phyloP scores from a whole-genome alignment of 1,140 invertebrate species.

The Geopemphigus sp. region DNA sequence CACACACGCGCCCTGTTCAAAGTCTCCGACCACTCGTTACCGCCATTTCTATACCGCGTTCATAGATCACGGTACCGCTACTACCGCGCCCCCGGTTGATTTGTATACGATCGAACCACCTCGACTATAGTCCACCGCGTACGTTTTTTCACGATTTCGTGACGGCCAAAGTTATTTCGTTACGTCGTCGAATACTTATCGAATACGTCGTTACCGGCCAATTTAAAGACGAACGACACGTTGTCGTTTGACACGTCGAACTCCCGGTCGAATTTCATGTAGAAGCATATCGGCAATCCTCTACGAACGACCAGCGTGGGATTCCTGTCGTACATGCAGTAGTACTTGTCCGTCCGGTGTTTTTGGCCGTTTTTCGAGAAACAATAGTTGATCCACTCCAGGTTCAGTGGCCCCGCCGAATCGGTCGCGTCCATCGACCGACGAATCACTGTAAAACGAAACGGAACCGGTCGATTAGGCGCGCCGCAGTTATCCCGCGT shows the following conservation, averaged over 20 bases:
- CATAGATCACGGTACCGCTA: too few species aligned
- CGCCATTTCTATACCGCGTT: too few species aligned
- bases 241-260: background rate
- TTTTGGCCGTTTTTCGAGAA: constrained; percentile 11
- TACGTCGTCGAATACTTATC: too few species aligned
- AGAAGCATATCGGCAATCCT: constrained; percentile 8
- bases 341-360: constrained; percentile 13
- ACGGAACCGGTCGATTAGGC: too few species aligned
- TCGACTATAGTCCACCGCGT: too few species aligned
- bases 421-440: background rate
- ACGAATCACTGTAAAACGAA: constrained; percentile 3
- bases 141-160: too few species aligned
- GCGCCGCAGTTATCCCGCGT: too few species aligned
- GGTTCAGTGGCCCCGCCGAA: background rate
- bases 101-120: too few species aligned
- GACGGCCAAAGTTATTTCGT: too few species aligned
- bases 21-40: too few species aligned
- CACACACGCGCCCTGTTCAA: too few species aligned
- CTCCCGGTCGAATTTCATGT: constrained; percentile 2
- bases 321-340: background rate
- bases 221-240: constrained; percentile 18
- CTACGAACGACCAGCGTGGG: constrained; percentile 19
- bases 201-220: background rate
- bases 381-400: constrained; percentile 16
- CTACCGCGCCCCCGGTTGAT: too few species aligned